Evolutionary conservation across 2,888 invertebrate species (phyloP), one percentile per base, ranked within the genome.

Genomic region (Chaetogeoica ovagalla): DNA sequence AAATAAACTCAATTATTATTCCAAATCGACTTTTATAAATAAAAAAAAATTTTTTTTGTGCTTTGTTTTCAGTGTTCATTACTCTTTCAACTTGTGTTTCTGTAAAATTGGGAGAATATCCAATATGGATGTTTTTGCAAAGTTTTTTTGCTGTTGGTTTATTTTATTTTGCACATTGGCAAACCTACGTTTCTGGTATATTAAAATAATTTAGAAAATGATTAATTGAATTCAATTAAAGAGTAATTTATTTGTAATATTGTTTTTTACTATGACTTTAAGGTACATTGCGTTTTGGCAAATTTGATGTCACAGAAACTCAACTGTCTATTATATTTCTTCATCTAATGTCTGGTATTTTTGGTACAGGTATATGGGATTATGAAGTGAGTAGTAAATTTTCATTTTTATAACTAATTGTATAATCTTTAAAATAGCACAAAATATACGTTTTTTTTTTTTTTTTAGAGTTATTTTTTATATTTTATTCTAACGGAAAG

Each of bases 151-250:
- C 97, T 48, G 94, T 97, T 89, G 93, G 95, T 55, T 88, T 98
- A 83, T 99, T 98, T 89, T 99, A 99, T 88, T 95, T 95, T 87
- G 98, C 99, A 30, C 99, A 99, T 87, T 99, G 99, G 99, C 98
- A 98, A 87, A 97, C 98, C 0, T 99, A 99, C 87, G 98, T 98
- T 62, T 97, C 98, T 83, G 98, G 92, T 87, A 87, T 85, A 85
- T 83, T 17, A 39, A 68, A 48, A 69, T 19, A 76, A 63, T 63
- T 71, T 21, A 63, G 55, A 39, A 55, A 55, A 43, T 19, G 7
- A 48, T 2, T 19, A 2, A 48, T 2, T 1, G 8, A 19, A 19
- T 48, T 48, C 21, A 17, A 19, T 15, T 39, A 48, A 4, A 23
- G n/a, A n/a, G 11, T 63, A n/a, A 13, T 9, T 15, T 52, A 15